phyloP scores from a whole-genome alignment of 2,888 invertebrate species.

The Chalcosyrphus nemorum region DNA sequence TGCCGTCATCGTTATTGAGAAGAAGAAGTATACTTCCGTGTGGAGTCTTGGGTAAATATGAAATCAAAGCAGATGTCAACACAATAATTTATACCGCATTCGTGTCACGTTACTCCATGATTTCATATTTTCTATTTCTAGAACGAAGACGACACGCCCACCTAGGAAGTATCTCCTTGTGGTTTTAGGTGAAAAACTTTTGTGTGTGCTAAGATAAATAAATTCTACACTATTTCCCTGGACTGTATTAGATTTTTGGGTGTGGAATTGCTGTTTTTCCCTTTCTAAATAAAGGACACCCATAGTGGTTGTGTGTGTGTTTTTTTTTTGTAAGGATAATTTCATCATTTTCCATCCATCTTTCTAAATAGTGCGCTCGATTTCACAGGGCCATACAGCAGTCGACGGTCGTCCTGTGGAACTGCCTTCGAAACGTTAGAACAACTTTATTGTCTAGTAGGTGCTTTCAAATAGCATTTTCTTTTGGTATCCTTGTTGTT shows the following conservation, averaged over 20 bases:
- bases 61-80: conserved; percentile 58
- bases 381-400: neutral
- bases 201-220: neutral
- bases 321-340: conserved; percentile 16
- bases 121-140: conserved; percentile 32
- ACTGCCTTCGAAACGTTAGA: conserved; percentile 15
- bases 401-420: neutral
- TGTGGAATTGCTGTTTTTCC: conserved; percentile 8
- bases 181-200: neutral
- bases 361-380: conserved; percentile 1
- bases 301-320: too few species aligned
- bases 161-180: neutral
- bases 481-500: neutral
- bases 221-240: neutral
- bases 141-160: too few species aligned
- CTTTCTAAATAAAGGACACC: neutral
- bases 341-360: conserved; percentile 36
- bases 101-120: conserved; percentile 55
- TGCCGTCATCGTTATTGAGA: neutral
- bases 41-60: conserved; percentile 10
- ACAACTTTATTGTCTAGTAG: conserved; percentile 31
- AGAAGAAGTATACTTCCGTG: neutral
- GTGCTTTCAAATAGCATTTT: conserved; percentile 29
- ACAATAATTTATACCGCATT: conserved; percentile 57
- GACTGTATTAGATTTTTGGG: neutral